A percentile compares a stretch with the other conserved stretches of the same genome.
phyloP scores from a whole-genome alignment of 2,888 invertebrate genomes.

The Eupithecia exiguata region DNA sequence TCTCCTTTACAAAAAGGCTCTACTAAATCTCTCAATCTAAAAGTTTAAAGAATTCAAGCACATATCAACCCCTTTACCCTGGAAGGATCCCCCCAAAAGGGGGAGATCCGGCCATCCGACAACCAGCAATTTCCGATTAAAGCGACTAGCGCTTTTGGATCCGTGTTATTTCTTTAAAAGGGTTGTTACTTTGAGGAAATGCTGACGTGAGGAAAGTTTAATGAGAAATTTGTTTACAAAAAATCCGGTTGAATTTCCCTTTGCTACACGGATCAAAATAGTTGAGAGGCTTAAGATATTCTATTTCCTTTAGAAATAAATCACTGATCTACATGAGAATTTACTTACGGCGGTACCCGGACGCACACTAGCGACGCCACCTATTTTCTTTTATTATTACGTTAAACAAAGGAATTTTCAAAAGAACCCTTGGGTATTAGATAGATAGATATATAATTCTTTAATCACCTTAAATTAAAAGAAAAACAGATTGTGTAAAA shows the following conservation, averaged over 20 bases:
- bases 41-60: conserved; percentile 6
- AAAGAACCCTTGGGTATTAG: no score
- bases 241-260: neutral
- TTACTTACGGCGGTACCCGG: no score
- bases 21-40: neutral
- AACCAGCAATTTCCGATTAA: conserved; percentile 9
- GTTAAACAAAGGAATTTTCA: no score
- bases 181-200: neutral
- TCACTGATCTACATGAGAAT: no score
- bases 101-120: neutral
- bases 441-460: no score
- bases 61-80: neutral
- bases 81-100: neutral
- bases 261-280: no score
- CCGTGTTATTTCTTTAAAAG: neutral
- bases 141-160: neutral
- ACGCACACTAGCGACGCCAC: no score
- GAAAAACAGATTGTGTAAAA: no score
- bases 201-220: neutral
- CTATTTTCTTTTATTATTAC: no score
- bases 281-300: no score
- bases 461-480: no score
- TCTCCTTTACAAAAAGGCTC: neutral
- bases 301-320: no score
- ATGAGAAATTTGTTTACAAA: neutral